Evolutionary conservation across 2,888 invertebrate species (phyloP), one percentile per base, ranked within the genome.

Genomic region (Harpagoxenus sublaevis): DNA sequence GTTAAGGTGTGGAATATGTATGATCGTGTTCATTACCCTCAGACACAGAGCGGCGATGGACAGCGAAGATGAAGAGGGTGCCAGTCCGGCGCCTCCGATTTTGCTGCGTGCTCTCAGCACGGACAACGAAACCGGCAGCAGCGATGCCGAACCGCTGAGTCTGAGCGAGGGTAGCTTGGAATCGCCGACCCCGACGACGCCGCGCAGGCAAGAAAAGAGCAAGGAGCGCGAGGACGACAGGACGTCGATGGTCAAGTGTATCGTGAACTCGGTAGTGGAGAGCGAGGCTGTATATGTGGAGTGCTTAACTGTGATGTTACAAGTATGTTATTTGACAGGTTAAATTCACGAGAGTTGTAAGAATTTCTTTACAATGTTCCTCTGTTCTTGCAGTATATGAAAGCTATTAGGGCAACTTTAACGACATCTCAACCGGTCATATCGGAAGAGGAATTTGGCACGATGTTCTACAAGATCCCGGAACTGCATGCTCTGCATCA

Each of bases 381-480:
- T 53, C 35, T 66, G 12, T 91, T 77, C 89, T 95, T 96, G 57
- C 95, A 99, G 98, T 99, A 98, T 94, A 98, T 98, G 97, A 98
- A 98, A 94, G 98, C 98, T 31, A 97, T 99, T 91, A 97, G 98
- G 95, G 98, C 98, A 68, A 98, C 98, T 15, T 95, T 98, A 86
- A 97, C 97, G 68, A 98, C 98, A 82, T 98, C 98, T 12, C 98
- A 98, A 95, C 98, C 98, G 66, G 98, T 99, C 86, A 98, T 99
- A 93, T 97, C 97, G 1, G 97, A 98, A 93, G 97, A 98, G 88
- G 99, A 99, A 94, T 97, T 98, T 94, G 97, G 97, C 89, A 97
- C 97, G 9, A 99, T 99, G 94, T 99, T 99, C 95, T 98, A 98
- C 94, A 98, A 98, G 95, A 98, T 99, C 95, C 98, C 98, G 0